These are phyloP conservation scores for Dendrocopos noguchii DNA, from an alignment of 2,113 vertebrate species.

Conservation along the genomic window DNA sequence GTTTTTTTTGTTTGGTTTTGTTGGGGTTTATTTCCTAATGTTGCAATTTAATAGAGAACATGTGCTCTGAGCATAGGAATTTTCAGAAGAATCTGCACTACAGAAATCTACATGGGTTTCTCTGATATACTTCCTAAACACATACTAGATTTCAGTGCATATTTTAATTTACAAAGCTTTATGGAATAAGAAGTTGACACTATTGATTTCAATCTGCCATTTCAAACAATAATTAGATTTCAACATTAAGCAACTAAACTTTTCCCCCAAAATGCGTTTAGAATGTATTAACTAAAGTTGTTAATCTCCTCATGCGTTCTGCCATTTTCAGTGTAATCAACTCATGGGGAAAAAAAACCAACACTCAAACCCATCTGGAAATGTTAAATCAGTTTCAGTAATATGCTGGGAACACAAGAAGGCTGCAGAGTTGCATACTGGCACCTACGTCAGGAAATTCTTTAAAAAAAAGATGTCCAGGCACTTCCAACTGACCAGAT, in stretches of 20 bases:
- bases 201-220: background rate
- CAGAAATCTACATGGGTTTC: background rate
- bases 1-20: background rate
- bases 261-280: background rate
- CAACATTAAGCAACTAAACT: background rate
- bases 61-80: background rate
- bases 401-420: fast-evolving
- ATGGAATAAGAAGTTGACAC: background rate
- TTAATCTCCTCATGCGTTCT: background rate
- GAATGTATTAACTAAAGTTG: background rate
- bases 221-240: background rate
- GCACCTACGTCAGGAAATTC: background rate
- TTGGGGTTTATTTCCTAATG: too few relatives aligned
- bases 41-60: background rate
- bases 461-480: background rate
- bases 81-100: background rate
- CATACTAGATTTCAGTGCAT: background rate
- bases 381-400: background rate
- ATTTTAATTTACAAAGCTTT: background rate
- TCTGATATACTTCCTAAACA: background rate
- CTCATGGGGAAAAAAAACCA: background rate
- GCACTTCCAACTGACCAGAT: background rate
- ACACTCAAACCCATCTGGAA: background rate
- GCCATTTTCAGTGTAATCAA: background rate
- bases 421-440: background rate